Evolutionary conservation across 2,888 invertebrate species (phyloP), one percentile per base, ranked within the genome.

Genomic region (Thelaira solivaga): DNA sequence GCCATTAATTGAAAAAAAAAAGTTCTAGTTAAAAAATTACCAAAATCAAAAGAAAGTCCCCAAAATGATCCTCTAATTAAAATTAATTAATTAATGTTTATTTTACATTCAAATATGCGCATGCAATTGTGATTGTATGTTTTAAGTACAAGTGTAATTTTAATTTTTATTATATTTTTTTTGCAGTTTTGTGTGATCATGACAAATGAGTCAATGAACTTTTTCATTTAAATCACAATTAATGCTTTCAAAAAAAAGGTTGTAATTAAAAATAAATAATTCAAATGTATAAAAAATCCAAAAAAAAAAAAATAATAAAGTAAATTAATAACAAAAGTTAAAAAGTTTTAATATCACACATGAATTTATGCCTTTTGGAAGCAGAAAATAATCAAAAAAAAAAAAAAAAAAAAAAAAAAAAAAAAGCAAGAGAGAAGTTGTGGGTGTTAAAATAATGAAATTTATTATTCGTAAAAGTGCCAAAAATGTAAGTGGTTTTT

Each of bases 211-310:
- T 75, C 74, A 75, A 75, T 53, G 68, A 68, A 45, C 74, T 75
- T 74, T 65, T 74, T 61, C 51, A n/a, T 61, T 67, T 61, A 53
- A 75, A 75, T 75, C 74, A 75, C 61, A 75, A 68, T 68, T 45
- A 68, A 61, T 75, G 45, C 67, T n/a, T n/a, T n/a, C n/a, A n/a
- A n/a, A n/a, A 68, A 62, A 61, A 53, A 80, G 75, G 53, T 55
- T 67, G 75, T 47, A 75, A 45, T 67, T 80, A 69, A 81, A 77
- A 72, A 47, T 26, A 57, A 29, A 62, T 45, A 49, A 49, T 65
- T 74, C 11, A 76, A 74, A 78, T 69, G 51, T 83, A 81, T 81
- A 82, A 80, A 80, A 80, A 77, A 77, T 76, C 36, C 45, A 77
- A 57, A 4, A 74, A 39, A 41, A 31, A 64, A 29, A 65, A 20